Base-by-base conservation (phyloP, 2,888 invertebrate genomes). In the Pseudanteris insignis region DNA sequence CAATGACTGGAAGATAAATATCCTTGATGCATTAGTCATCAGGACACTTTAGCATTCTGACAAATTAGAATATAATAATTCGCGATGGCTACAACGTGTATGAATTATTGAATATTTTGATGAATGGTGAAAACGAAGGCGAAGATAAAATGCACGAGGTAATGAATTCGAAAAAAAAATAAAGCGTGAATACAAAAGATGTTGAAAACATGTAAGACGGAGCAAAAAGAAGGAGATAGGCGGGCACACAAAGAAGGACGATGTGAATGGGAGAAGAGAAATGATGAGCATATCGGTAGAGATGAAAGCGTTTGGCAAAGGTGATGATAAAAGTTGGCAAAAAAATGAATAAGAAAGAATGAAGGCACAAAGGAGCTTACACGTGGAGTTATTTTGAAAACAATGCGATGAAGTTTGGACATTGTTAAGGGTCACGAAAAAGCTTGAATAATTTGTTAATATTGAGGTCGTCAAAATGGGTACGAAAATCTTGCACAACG, bases 201-300 rank as follows among this genome's bases (percentile, higher is more conserved):
- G 37, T 11, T 30, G 9, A 18, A 32, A 37, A 51, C 25, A 43
- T 40, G 26, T 51, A 37, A 32, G 40, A 29, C 24, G 14, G 48
- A 18, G 18, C 11, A 53, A 46, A 44, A 44, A 32, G 55, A 36
- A 30, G 15, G 38, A 26, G 29, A 61, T 34, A 38, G 25, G 53
- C 43, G 25, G 48, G 41, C 46, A 37, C 28, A 54, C 38, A 63
- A 50, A 63, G 57, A 65, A 62, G 55, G 61, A 59, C 29, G 43
- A 40, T 48, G 32, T 61, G 53, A 61, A 51, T 48, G 54, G 37
- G 43, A 40, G 41, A 44, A 46, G 60, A 58, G 36, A 41, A 57
- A 48, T 48, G 41, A 57, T 48, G 41, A 10, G 47, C 38, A 33
- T 44, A 54, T 43, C 51, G 51, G 51, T 41, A 10, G 41, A 51